Evolutionary conservation across 2,797 vertebrate genomes (phyloP).

Genomic region (Xerus rutilus): DNA sequence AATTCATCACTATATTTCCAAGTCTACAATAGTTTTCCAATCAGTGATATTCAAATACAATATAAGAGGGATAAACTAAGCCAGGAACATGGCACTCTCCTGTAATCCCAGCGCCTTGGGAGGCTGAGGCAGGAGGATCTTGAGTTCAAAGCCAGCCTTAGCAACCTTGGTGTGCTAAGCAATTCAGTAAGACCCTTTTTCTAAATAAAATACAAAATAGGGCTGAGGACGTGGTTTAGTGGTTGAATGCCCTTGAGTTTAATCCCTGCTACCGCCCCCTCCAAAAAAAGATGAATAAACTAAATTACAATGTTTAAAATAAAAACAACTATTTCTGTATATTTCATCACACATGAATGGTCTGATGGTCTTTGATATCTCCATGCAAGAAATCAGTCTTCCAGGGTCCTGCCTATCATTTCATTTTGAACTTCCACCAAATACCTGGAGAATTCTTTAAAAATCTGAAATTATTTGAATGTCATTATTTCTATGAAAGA

Average conservation of each 20-base stretch:
- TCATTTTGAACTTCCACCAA: neutral
- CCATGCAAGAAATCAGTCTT: neutral
- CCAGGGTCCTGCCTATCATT: neutral
- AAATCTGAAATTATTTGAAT: neutral
- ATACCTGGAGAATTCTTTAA: constrained; percentile 5
- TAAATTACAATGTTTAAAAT: neutral
- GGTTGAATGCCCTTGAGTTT: too few species aligned
- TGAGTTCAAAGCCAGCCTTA: too few species aligned
- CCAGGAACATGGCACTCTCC: too few species aligned
- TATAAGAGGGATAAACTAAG: neutral
- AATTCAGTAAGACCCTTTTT: too few species aligned
- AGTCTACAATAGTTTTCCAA: neutral
- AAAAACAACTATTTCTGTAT: neutral
- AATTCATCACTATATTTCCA: neutral
- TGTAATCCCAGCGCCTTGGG: too few species aligned
- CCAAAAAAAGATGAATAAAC: too few species aligned
- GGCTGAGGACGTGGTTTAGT: too few species aligned
- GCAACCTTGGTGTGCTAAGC: too few species aligned
- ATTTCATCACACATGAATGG: neutral
- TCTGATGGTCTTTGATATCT: neutral
- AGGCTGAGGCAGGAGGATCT: too few species aligned
- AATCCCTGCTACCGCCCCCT: too few species aligned
- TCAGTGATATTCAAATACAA: neutral
- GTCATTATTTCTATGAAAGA: constrained; percentile 47
- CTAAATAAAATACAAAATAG: too few species aligned